Evolutionary conservation across 2,888 invertebrate species (phyloP).

Genomic region (Saturnia pavonia): DNA sequence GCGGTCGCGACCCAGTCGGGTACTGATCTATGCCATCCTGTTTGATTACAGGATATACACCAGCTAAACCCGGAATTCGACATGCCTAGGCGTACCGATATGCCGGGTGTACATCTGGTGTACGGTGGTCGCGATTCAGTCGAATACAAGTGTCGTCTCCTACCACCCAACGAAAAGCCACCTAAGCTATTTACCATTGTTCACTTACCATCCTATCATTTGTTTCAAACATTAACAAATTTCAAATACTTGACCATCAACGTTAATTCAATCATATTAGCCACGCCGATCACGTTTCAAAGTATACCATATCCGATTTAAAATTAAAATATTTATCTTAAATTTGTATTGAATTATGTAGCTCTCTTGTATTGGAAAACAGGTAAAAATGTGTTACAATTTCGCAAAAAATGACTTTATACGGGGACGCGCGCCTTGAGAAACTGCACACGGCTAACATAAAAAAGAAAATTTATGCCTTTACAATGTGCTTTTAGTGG

Average conservation of each 20-base stretch:
- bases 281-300: neutral
- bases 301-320: neutral
- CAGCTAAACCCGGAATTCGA: no score
- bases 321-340: neutral
- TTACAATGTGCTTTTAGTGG: neutral
- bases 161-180: no score
- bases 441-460: neutral
- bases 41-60: no score
- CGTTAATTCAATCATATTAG: neutral
- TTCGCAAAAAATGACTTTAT: constrained; percentile 1
- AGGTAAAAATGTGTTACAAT: constrained; percentile 1
- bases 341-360: neutral
- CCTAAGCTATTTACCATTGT: no score
- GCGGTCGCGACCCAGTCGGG: no score
- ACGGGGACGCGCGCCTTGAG: neutral
- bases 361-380: neutral
- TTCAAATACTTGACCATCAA: neutral
- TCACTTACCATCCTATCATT: no score
- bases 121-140: no score
- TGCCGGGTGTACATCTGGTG: no score
- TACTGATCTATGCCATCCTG: no score
- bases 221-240: neutral
- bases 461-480: neutral
- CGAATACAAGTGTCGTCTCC: no score
- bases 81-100: no score